Evolutionary conservation across 1,140 invertebrate species (phyloP).

Genomic region (Eupristina koningsbergeri): DNA sequence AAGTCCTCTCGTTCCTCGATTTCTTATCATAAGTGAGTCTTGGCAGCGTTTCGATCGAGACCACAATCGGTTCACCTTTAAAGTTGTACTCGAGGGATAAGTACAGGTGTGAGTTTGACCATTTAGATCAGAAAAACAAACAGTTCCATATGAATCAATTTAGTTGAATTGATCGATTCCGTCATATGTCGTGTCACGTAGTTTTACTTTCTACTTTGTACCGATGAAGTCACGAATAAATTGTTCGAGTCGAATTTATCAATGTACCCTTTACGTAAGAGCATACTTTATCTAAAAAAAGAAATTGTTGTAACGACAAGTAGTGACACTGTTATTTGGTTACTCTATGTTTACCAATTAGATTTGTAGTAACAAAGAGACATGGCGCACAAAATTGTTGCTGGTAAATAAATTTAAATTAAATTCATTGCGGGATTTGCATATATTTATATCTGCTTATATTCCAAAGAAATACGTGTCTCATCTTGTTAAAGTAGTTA

Average conservation of each 20-base stretch:
- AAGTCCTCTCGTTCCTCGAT: not conserved
- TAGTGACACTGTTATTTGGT: too few relatives aligned
- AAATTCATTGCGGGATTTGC: not conserved
- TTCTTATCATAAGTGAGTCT: not conserved
- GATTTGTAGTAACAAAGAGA: not conserved
- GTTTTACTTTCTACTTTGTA: not conserved
- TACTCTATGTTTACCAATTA: not conserved
- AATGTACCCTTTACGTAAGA: not conserved
- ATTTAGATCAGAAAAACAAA: too few relatives aligned
- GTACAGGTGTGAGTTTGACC: too few relatives aligned
- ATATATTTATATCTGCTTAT: not conserved
- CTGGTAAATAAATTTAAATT: not conserved
- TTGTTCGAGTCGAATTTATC: not conserved
- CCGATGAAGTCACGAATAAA: not conserved
- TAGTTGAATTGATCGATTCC: too few relatives aligned
- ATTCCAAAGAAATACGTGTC: not conserved
- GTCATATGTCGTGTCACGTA: too few relatives aligned
- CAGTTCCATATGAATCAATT: too few relatives aligned
- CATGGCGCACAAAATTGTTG: not conserved
- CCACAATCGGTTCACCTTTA: too few relatives aligned
- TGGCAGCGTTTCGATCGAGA: too few relatives aligned
- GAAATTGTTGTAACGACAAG: not conserved
- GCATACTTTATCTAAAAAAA: not conserved
- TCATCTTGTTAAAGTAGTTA: not conserved
- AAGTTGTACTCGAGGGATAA: too few relatives aligned